Conservation (phyloP, 2,888 invertebrate genomes). For the Rhopalosiphum nymphaeae region DNA sequence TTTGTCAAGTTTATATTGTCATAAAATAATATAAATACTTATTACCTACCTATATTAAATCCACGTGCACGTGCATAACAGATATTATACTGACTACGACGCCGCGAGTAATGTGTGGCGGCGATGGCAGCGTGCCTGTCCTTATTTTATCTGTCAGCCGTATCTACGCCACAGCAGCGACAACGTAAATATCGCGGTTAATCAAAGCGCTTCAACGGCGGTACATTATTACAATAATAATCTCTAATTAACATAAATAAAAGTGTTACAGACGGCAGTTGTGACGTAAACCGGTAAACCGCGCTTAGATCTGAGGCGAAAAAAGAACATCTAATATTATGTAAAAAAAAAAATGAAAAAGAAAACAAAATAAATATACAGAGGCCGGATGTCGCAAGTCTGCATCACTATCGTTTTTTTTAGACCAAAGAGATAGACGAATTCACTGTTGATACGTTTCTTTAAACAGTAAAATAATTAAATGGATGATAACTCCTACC, state of each 20-base stretch:
- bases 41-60: background rate
- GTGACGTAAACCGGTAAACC: background rate
- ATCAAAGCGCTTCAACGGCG: background rate
- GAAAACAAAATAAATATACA: background rate
- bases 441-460: background rate
- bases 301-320: background rate
- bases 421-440: background rate
- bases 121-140: conserved; percentile 6
- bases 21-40: background rate
- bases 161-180: background rate
- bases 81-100: background rate
- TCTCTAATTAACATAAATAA: conserved; percentile 25
- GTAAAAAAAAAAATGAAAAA: background rate
- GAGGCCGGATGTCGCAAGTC: background rate
- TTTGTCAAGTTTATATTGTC: conserved; percentile 22
- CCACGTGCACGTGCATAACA: background rate
- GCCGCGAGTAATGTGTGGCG: background rate
- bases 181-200: conserved; percentile 16
- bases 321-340: background rate
- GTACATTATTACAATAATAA: conserved; percentile 9
- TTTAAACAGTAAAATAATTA: background rate
- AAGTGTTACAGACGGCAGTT: background rate
- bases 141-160: background rate
- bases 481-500: background rate
- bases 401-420: background rate